Conservation (phyloP, 2,888 invertebrate species). For the Lasius fuliginosus region DNA sequence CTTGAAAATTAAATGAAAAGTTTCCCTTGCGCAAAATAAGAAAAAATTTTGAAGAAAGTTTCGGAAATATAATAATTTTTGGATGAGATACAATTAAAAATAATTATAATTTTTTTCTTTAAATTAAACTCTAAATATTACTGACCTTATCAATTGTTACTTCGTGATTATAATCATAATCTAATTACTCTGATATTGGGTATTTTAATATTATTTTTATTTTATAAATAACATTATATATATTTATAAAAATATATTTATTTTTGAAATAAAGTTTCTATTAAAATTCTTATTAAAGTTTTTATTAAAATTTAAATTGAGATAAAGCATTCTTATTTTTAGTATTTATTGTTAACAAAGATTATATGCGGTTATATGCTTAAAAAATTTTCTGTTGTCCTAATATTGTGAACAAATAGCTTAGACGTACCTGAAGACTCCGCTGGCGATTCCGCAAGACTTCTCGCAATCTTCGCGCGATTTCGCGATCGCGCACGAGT, state of each 20-base stretch:
- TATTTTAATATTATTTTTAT: background rate
- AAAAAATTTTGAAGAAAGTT: background rate
- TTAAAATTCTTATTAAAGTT: background rate
- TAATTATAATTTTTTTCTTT: background rate
- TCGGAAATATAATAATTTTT: background rate
- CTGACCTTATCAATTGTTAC: background rate
- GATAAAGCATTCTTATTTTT: background rate
- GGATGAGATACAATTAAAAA: background rate
- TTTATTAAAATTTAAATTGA: background rate
- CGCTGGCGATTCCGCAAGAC: conserved; percentile 88
- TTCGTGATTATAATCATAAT: background rate
- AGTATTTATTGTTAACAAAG: background rate
- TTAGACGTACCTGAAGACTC: conserved; percentile 80
- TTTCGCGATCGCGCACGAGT: conserved; percentile 87
- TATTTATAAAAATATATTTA: background rate
- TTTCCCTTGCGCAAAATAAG: background rate
- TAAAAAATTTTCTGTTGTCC: background rate
- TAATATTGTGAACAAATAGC: background rate
- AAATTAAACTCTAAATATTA: conserved; percentile 6
- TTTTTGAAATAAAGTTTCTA: background rate
- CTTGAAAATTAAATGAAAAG: conserved; percentile 1
- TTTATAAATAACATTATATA: background rate
- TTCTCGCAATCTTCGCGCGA: conserved; percentile 87
- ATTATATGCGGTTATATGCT: background rate
- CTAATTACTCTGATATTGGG: background rate